A percentile compares a stretch with the other conserved stretches of the same genome.
phyloP scores from a whole-genome alignment of 2,888 invertebrate genomes.

The Eilema sororculum region DNA sequence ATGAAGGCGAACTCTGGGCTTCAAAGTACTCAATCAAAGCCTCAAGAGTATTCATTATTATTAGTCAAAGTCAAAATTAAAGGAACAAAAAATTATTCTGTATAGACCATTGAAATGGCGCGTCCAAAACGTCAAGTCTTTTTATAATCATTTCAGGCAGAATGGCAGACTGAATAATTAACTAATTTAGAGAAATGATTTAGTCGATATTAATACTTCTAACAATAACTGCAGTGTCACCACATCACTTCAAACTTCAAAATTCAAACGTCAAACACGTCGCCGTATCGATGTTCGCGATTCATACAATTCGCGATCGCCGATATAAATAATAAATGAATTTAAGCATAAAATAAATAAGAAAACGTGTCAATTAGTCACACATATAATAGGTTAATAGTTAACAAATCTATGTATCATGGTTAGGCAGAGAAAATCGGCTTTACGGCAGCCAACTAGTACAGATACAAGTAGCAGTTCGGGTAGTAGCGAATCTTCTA shows the following conservation, averaged over 20 bases:
- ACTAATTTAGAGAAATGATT: no score
- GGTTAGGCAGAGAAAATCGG: constrained; percentile 73
- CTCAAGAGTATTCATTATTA: no score
- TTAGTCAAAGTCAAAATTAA: no score
- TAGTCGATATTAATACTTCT: not conserved
- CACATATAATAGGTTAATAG: constrained; percentile 43
- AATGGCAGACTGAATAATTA: not conserved
- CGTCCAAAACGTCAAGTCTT: no score
- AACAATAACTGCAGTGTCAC: no score
- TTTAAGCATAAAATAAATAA: constrained; percentile 44
- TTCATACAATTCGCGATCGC: constrained; percentile 24
- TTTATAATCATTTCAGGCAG: not conserved
- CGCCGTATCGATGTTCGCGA: constrained; percentile 40
- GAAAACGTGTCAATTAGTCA: constrained; percentile 57
- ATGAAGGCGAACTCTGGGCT: no score
- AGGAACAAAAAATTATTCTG: no score
- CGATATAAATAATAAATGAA: constrained; percentile 38
- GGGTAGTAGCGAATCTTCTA: constrained; percentile 59
- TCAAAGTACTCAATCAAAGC: no score
- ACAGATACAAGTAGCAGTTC: constrained; percentile 74
- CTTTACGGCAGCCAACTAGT: constrained; percentile 60
- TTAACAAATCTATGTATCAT: constrained; percentile 53
- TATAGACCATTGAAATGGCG: no score
- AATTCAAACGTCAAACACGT: constrained; percentile 41
- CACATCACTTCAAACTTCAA: constrained; percentile 31